Conservation (phyloP, 2,797 vertebrate species). For the Megalops cyprinoides region DNA sequence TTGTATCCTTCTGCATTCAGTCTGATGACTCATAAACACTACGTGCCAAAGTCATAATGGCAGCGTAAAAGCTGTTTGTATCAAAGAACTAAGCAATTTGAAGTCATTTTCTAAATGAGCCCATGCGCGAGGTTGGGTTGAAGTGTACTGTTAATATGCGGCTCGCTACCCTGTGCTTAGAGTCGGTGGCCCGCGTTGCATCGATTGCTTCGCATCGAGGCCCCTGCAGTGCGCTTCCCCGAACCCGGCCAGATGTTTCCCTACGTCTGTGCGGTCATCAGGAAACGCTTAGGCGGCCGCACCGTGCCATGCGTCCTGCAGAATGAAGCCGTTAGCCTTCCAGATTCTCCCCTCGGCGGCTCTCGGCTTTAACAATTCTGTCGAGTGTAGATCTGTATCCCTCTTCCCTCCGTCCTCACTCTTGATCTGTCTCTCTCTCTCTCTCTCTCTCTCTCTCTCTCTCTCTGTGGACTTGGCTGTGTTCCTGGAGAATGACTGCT, state of each 20-base stretch:
- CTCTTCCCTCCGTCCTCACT: constrained; percentile 39
- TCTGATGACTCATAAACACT: neutral
- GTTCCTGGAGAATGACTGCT: constrained; percentile 43
- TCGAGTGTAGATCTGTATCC: constrained; percentile 42
- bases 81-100: neutral
- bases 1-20: neutral
- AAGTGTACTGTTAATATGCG: neutral
- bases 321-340: constrained; percentile 42
- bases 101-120: neutral
- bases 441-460: constrained; percentile 10
- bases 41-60: neutral
- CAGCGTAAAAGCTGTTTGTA: neutral
- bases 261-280: constrained; percentile 51
- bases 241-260: constrained; percentile 47
- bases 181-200: too few species aligned
- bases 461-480: constrained; percentile 42
- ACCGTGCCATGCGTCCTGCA: constrained; percentile 29
- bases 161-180: neutral
- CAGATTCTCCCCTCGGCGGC: constrained; percentile 45
- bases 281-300: constrained; percentile 50
- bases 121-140: neutral
- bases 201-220: constrained; percentile 4
- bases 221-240: constrained; percentile 12
- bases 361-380: constrained; percentile 45
- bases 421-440: constrained; percentile 9